Percentiles rank a stretch among this genome's conserved stretches.
Evolutionary conservation across 2,113 vertebrate species (phyloP).

Genomic region (Petaurus breviceps): DNA sequence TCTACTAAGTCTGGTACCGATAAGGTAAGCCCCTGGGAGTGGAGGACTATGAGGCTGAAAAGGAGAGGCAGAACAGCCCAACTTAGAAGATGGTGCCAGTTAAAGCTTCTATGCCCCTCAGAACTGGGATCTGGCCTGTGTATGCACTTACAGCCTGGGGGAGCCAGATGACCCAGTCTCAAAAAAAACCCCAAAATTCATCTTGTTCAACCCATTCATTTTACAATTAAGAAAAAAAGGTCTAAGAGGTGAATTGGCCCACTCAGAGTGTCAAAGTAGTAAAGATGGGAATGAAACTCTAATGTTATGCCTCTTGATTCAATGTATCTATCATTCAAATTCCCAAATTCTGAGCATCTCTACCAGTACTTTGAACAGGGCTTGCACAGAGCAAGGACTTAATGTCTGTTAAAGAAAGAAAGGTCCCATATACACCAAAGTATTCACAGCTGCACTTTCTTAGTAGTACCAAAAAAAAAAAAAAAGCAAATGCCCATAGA

Average conservation of each 20-base stretch:
- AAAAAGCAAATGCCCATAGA: neutral
- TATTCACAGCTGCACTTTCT: neutral
- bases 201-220: neutral
- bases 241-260: neutral
- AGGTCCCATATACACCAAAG: neutral
- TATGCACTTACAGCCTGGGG: neutral
- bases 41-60: neutral
- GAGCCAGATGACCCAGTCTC: neutral
- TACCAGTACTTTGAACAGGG: neutral
- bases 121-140: neutral
- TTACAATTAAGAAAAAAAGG: neutral
- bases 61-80: neutral
- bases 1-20: neutral
- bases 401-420: neutral
- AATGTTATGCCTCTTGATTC: neutral
- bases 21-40: neutral
- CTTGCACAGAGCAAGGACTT: neutral
- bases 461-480: neutral
- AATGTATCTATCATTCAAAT: neutral
- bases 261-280: neutral
- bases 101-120: neutral
- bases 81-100: neutral
- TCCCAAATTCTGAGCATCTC: neutral
- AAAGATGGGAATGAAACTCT: neutral
- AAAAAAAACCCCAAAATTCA: neutral